Base-by-base conservation (phyloP, 2,113 vertebrate species). In the Eupsittula cactorum region DNA sequence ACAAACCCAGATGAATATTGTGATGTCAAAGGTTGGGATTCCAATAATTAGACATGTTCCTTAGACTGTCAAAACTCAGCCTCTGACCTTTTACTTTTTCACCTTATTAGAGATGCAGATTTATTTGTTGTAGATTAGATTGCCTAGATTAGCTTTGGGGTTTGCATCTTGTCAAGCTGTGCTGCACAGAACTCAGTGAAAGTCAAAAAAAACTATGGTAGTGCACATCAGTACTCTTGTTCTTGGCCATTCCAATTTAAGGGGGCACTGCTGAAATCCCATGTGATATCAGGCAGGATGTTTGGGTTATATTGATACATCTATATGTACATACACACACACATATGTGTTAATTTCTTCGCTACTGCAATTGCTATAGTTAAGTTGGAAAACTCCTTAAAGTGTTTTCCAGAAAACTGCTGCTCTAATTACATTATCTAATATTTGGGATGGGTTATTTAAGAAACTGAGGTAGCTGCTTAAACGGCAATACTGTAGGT, bases 71-170 rank as follows among this genome's bases (percentile, higher is more conserved):
- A 88, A 65, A 68, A 82, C 29, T 75, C 80, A 60, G 60, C 53
- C 52, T 86, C 92, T 75, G 49, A 77, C 55, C 42, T 70, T 88
- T 37, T 80, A n/a, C n/a, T 84, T 90, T 63, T 29, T 55, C 79
- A 64, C 8, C 52, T 29, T 16, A 20, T 90, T 67, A 86, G 33
- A 82, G 42, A 16, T 13, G 14, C 1, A 24, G 41, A 67, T 63
- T 49, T 91, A 69, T 89, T 76, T 91, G 24, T 14, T 86, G 37
- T 25, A 67, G 31, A 17, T 70, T 60, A 67, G 28, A 14, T 70
- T 55, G 44, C 23, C 27, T 82, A n/a, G 9, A 20, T 85, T 65
- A 62, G 41, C n/a, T 64, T 60, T 91, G 47, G 1, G 4, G 4
- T 82, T 60, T 84, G 17, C 29, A 52, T 47, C 33, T 74, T 78